Percentiles rank a stretch among this genome's conserved stretches.
Evolutionary conservation across 2,888 invertebrate genomes (phyloP).

Genomic region (Lordiphosa andalusiaca): DNA sequence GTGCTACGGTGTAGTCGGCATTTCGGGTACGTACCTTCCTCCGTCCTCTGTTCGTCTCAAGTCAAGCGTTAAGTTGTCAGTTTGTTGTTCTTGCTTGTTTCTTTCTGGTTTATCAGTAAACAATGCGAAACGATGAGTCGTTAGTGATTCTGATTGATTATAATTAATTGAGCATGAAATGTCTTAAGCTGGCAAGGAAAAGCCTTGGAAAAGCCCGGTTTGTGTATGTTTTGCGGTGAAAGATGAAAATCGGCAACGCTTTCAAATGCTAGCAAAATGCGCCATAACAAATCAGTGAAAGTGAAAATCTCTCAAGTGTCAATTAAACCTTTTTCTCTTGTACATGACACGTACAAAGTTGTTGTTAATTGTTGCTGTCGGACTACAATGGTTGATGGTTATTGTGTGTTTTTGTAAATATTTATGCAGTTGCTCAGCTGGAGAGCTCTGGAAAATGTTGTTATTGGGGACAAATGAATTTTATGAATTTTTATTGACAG

Average conservation of each 20-base stretch:
- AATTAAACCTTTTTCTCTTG: slow-evolving; percentile 55
- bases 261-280: slow-evolving; percentile 51
- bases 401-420: slow-evolving; percentile 22
- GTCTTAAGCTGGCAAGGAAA: slow-evolving; percentile 24
- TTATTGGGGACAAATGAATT: slow-evolving; percentile 17
- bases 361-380: slow-evolving; percentile 37
- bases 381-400: slow-evolving; percentile 23
- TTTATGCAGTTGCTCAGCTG: slow-evolving; percentile 49
- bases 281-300: slow-evolving; percentile 67
- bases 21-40: slow-evolving; percentile 5
- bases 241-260: slow-evolving; percentile 59
- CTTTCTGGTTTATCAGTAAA: slow-evolving; percentile 25
- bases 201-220: slow-evolving; percentile 40
- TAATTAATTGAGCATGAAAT: slow-evolving; percentile 36
- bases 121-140: slow-evolving; percentile 11
- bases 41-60: neutral
- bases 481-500: slow-evolving; percentile 15
- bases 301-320: slow-evolving; percentile 70
- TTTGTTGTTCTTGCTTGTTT: slow-evolving; percentile 16
- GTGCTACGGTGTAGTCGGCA: slow-evolving; percentile 54
- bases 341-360: slow-evolving; percentile 37
- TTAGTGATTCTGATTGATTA: slow-evolving; percentile 51
- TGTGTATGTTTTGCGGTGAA: slow-evolving; percentile 41
- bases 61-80: slow-evolving; percentile 25
- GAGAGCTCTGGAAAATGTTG: slow-evolving; percentile 17